Conservation (phyloP, 2,797 vertebrate genomes). For the Scolopax rusticola region DNA sequence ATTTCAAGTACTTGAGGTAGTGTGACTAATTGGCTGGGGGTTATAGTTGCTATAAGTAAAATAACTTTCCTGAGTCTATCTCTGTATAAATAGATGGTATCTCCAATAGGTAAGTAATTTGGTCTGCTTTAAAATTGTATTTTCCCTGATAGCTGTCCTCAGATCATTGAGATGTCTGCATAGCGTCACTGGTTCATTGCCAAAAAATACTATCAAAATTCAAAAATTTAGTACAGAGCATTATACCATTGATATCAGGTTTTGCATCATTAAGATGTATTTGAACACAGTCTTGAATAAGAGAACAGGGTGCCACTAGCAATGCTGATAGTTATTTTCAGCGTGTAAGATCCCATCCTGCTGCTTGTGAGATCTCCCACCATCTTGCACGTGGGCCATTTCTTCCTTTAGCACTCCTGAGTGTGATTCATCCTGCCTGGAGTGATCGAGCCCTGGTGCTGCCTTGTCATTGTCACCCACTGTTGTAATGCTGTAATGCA, state of each 20-base stretch:
- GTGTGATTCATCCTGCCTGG: neutral
- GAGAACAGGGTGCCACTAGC: accelerated
- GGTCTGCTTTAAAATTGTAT: neutral
- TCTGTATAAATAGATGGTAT: neutral
- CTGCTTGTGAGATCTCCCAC: neutral
- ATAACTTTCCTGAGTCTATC: neutral
- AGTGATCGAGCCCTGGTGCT: neutral
- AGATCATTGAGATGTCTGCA: neutral
- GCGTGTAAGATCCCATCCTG: accelerated
- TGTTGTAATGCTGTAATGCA: neutral
- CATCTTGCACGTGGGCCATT: accelerated
- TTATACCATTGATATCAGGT: accelerated
- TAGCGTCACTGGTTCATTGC: neutral
- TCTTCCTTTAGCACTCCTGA: neutral
- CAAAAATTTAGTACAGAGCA: neutral
- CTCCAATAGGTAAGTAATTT: neutral
- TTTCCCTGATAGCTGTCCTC: neutral
- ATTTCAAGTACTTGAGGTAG: neutral
- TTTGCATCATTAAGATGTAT: neutral
- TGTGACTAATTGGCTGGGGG: neutral
- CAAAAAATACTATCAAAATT: neutral
- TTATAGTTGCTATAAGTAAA: neutral
- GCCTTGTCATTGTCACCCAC: neutral
- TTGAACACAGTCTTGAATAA: neutral
- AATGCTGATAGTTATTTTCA: neutral